Evolutionary conservation across 2,113 vertebrate genomes (phyloP), one percentile per base, ranked within the genome.

Genomic region (Collichthys lucidus): DNA sequence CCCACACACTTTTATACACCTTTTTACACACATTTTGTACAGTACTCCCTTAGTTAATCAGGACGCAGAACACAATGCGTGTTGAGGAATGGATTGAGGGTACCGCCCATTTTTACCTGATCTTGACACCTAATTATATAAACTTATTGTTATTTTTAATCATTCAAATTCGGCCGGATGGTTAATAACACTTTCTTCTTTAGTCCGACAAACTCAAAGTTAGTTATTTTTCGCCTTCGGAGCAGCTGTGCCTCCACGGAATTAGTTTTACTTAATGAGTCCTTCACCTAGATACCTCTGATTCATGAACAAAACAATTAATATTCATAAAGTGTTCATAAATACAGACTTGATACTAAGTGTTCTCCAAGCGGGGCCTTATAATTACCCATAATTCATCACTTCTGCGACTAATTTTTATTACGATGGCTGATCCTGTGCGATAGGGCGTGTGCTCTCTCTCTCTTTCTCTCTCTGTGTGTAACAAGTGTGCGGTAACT

Each of bases 331-430:
- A 65, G 19, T 14, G 42, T 75, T 80, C 68, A 75, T 70, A 79
- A 83, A 86, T 35, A 69, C 60, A 75, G 90, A 71, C 61, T 84
- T 52, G 49, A 72, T 79, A 22, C 59, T 40, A 50, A 84, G 73
- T 66, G 66, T 74, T 86, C 24, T 77, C 62, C 47, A 20, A 74
- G 73, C 24, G 11, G 57, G 52, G 52, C 56, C 47, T 83, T 53
- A 50, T 81, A 82, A 92, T 88, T 77, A 87, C 79, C 68, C 79
- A 78, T 67, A 82, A 88, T 87, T 71, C 77, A 83, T 92, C 86
- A 84, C 44, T 62, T 52, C n/a, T 66, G 72, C 26, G 2, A 61
- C 74, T 75, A 55, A 55, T 80, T 22, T 22, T 70, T 29, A 85
- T 84, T 63, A 55, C 65, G 82, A 65, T 19, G 29, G 60, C 65